Conservation (phyloP, 1,140 invertebrate species). For the Agraylea sexmaculata region DNA sequence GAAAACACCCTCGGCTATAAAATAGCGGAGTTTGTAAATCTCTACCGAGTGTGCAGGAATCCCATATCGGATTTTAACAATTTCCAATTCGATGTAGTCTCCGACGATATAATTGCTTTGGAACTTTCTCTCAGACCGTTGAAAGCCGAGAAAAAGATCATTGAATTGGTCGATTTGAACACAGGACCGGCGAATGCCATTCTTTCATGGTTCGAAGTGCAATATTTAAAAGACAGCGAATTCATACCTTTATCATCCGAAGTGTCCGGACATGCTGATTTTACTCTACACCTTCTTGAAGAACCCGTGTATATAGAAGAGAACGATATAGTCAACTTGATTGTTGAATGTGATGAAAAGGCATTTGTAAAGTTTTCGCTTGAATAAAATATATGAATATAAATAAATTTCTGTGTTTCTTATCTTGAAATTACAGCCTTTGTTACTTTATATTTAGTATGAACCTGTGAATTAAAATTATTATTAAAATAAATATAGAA, state of each 20-base stretch:
- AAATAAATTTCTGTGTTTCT: background rate
- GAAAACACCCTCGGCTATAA: slow-evolving; percentile 8
- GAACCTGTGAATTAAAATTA: no score
- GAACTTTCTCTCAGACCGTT: slow-evolving; percentile 1
- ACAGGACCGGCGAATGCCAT: slow-evolving; percentile 8
- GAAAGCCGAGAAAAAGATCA: background rate
- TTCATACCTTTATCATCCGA: background rate
- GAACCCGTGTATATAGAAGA: slow-evolving; percentile 2
- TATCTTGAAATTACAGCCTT: background rate
- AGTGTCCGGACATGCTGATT: background rate
- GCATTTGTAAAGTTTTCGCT: slow-evolving; percentile 7
- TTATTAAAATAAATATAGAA: no score
- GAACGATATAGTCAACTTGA: slow-evolving; percentile 3
- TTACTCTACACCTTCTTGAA: slow-evolving; percentile 7
- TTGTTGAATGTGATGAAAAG: slow-evolving; percentile 5
- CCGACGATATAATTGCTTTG: slow-evolving; percentile 6
- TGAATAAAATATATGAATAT: no score
- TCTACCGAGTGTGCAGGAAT: slow-evolving; percentile 3
- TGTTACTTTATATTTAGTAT: no score
- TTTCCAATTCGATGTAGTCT: slow-evolving; percentile 5
- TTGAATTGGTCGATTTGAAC: background rate
- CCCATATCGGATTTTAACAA: slow-evolving; percentile 7
- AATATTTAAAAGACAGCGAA: slow-evolving; percentile 11
- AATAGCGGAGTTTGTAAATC: slow-evolving; percentile 9
- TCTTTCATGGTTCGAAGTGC: slow-evolving; percentile 10